Percentiles rank a stretch among this genome's conserved stretches.
phyloP scores from a whole-genome alignment of 2,113 vertebrate species.

The Vidua macroura region DNA sequence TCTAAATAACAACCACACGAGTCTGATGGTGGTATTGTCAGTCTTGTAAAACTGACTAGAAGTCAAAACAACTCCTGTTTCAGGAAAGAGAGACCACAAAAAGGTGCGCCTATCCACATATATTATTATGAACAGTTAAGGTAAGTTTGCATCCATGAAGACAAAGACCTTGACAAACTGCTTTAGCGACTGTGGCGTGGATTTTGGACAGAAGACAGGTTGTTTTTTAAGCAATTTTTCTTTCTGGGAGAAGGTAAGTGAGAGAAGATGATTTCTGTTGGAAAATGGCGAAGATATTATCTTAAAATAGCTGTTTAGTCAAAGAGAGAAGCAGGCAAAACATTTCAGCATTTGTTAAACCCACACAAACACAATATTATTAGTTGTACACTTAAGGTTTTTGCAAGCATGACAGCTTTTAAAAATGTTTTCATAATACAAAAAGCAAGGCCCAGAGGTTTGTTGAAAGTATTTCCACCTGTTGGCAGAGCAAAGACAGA shows the following conservation, averaged over 20 bases:
- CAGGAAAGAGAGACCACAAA: not conserved
- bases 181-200: not conserved
- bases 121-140: not conserved
- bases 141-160: not conserved
- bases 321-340: constrained; percentile 7
- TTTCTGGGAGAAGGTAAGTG: not conserved
- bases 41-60: not conserved
- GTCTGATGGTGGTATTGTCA: not conserved
- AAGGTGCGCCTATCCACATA: not conserved
- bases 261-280: not conserved
- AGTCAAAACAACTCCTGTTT: not conserved
- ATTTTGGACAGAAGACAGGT: not conserved
- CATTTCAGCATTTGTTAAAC: constrained; percentile 13
- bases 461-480: not conserved
- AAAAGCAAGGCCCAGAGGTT: not conserved
- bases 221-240: not conserved
- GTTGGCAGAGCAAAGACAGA: not conserved
- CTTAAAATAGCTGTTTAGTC: not conserved
- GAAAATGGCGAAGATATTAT: not conserved
- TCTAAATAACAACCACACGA: not conserved
- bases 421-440: not conserved
- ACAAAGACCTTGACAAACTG: not conserved
- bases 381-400: not conserved
- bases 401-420: not conserved
- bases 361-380: not conserved